Percentiles rank a stretch among this genome's conserved stretches.
These are phyloP conservation scores for Trichomalopsis sarcophagae DNA, from an alignment of 1,140 invertebrate species.

Conservation along the genomic window DNA sequence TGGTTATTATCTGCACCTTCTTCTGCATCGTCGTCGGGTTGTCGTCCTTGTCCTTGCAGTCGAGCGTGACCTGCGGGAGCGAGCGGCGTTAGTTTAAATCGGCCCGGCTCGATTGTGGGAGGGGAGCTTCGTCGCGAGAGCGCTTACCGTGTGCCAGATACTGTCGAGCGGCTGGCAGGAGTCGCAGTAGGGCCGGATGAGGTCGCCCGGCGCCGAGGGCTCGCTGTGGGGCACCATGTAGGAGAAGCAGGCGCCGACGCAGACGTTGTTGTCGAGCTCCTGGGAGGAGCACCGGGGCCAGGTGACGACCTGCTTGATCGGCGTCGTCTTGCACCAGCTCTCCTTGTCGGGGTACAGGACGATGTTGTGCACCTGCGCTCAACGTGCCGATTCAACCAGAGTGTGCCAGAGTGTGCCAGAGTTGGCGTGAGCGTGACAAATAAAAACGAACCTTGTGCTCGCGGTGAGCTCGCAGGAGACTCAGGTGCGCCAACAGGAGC, in stretches of 20 bases:
- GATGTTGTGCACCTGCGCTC: conserved; percentile 79
- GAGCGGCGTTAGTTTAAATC: too few species aligned
- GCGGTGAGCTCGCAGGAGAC: conserved; percentile 66
- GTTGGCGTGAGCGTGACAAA: too few species aligned
- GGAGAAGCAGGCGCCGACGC: conserved; percentile 82
- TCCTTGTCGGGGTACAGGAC: conserved; percentile 81
- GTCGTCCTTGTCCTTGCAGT: conserved; percentile 76
- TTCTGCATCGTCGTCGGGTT: conserved; percentile 77
- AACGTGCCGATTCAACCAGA: not conserved
- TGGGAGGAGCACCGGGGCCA: conserved; percentile 78
- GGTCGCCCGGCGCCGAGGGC: conserved; percentile 80
- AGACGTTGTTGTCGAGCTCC: conserved; percentile 82
- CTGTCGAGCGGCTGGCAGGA: conserved; percentile 80
- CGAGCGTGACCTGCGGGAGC: conserved; percentile 75
- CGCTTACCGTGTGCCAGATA: conserved; percentile 79
- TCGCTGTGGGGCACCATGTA: conserved; percentile 82
- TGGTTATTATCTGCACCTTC: conserved; percentile 79
- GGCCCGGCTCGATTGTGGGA: too few species aligned
- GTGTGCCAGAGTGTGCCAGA: too few species aligned
- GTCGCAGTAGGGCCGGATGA: conserved; percentile 81
- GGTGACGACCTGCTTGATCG: conserved; percentile 80
- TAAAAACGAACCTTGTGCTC: conserved; percentile 70
- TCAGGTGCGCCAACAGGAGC: conserved; percentile 58
- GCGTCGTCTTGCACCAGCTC: conserved; percentile 82
- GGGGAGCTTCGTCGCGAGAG: too few species aligned